phyloP scores from a whole-genome alignment of 2,113 vertebrate species.

The Calyptommatus sinebrachiatus region DNA sequence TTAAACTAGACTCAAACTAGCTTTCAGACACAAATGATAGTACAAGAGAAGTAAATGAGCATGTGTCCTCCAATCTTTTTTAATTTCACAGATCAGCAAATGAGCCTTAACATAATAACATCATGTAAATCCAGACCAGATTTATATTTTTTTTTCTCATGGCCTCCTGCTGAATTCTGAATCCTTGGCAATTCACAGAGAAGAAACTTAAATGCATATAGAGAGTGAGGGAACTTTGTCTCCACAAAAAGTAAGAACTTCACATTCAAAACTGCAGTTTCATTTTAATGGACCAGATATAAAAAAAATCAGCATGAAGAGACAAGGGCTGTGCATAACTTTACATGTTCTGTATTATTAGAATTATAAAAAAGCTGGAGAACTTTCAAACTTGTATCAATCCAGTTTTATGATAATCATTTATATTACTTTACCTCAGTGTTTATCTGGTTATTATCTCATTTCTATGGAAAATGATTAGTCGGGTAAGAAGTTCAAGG shows the following conservation, averaged over 20 bases:
- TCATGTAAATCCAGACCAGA: too few species aligned
- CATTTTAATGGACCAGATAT: neutral
- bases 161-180: too few species aligned
- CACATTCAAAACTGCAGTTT: neutral
- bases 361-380: neutral
- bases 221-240: neutral
- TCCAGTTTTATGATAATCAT: neutral
- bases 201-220: neutral
- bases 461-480: neutral
- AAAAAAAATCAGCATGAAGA: neutral
- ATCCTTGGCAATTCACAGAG: neutral
- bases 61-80: too few species aligned
- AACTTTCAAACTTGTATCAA: neutral
- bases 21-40: too few species aligned
- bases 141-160: too few species aligned
- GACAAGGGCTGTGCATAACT: neutral
- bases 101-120: too few species aligned
- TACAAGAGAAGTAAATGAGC: too few species aligned
- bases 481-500: neutral
- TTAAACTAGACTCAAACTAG: too few species aligned
- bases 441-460: neutral
- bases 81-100: too few species aligned
- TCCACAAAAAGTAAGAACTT: neutral
- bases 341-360: neutral
- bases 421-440: conserved; percentile 1